Evolutionary conservation across 2,888 invertebrate species (phyloP), one percentile per base, ranked within the genome.

Genomic region (Buathra laborator): DNA sequence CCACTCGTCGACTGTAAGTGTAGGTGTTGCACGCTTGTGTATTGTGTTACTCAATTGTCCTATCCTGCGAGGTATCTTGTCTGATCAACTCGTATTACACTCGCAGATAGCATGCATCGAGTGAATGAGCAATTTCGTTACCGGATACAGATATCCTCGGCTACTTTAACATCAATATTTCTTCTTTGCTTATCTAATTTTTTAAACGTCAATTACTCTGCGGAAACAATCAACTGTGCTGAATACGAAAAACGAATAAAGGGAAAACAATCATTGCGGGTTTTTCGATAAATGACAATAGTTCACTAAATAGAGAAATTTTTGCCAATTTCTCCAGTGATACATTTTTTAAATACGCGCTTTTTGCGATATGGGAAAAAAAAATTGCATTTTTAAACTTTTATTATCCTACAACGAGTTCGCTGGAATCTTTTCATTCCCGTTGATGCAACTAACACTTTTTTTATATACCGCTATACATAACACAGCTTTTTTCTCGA

Each of bases 1-100:
- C 87, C 87, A n/a, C 74, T 83, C 46, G 87, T 84, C 84, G 90
- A 92, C 84, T 91, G 93, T 93, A 91, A 93, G 93, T 92, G 86
- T 88, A 88, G 70, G 87, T 86, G 88, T 88, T 87, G 72, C 76
- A 66, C 71, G 44, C 77, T 77, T 64, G 67, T 74, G 76, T 81
- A 71, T 77, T 78, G 37, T 56, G 9, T 53, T 43, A 37, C 59
- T 37, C 19, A 16, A n/a, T 46, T 64, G n/a, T 66, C 32, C 32
- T 5, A 6, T 29, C 12, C 29, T 29, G 59, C 29, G 59, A 29
- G 59, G 14, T 32, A 24, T 32, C 59, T 29, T 24, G 29, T 14
- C 32, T 32, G 59, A 14, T 12, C 12, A 24, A 59, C 59, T 43
- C 14, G 43, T 16, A 32, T 59, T 59, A 32, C 24, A 14, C 32